These are phyloP conservation scores for Lagenorhynchus albirostris DNA, from an alignment of 2,113 vertebrate species.

Conservation along the genomic window DNA sequence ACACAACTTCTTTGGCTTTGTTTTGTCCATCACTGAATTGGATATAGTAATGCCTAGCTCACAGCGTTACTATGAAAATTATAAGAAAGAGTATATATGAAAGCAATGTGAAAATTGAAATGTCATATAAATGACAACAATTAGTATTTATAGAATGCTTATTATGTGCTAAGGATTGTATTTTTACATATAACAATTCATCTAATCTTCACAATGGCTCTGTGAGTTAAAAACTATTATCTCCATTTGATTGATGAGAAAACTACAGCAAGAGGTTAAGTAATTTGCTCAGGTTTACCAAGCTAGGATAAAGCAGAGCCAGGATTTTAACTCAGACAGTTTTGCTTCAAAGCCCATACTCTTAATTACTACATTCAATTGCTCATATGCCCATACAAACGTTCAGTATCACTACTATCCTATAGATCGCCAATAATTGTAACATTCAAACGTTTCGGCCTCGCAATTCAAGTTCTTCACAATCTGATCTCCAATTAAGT, in stretches of 20 bases:
- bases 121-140: not conserved
- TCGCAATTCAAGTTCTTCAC: not conserved
- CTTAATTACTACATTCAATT: not conserved
- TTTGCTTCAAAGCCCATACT: not conserved
- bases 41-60: not conserved
- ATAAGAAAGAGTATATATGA: not conserved
- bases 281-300: not conserved
- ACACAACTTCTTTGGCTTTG: not conserved
- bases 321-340: not conserved
- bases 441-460: not conserved
- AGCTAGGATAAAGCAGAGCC: not conserved
- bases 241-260: not conserved
- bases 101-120: not conserved
- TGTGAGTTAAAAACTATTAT: conserved; percentile 17
- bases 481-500: not conserved
- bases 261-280: not conserved
- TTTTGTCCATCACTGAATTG: not conserved
- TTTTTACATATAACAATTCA: not conserved
- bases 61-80: conserved; percentile 11
- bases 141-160: not conserved
- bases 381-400: not conserved
- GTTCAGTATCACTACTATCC: not conserved
- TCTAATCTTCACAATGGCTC: conserved; percentile 27
- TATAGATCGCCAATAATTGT: not conserved
- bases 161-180: not conserved